phyloP scores from a whole-genome alignment of 1,140 invertebrate genomes.

The Trypoxylus dichotomus region DNA sequence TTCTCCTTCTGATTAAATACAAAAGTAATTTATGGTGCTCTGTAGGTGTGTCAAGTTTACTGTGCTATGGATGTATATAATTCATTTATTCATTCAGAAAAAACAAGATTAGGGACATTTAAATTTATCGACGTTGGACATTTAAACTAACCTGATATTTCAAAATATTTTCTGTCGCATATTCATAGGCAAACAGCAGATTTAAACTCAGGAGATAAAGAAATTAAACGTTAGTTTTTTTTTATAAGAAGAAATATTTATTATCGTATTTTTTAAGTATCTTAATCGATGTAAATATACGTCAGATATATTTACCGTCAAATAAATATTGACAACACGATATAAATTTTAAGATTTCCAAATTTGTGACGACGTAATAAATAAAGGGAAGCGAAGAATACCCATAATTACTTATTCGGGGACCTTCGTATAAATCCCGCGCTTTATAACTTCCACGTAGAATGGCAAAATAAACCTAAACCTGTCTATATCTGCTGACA shows the following conservation, averaged over 20 bases:
- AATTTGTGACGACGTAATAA: too few species aligned
- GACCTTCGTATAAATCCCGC: too few species aligned
- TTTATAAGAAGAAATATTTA: neutral
- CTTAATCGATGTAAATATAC: neutral
- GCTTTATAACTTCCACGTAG: neutral
- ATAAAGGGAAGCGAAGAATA: too few species aligned
- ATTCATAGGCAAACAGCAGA: neutral
- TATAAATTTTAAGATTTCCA: too few species aligned
- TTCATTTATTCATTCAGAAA: neutral
- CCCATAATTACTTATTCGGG: too few species aligned
- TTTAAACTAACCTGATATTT: neutral
- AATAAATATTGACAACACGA: neutral
- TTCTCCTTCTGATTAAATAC: too few species aligned
- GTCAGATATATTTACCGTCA: neutral
- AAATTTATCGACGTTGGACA: neutral
- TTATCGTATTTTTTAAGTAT: neutral
- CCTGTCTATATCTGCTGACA: conserved; percentile 4
- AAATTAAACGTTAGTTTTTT: neutral
- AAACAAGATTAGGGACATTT: neutral
- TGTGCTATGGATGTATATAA: neutral
- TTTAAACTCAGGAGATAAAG: neutral
- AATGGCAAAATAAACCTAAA: neutral
- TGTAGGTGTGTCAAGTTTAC: neutral
- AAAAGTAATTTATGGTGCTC: neutral
- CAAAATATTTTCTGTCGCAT: neutral